Evolutionary conservation across 1,140 invertebrate species (phyloP).

Genomic region (Ips nitidus): DNA sequence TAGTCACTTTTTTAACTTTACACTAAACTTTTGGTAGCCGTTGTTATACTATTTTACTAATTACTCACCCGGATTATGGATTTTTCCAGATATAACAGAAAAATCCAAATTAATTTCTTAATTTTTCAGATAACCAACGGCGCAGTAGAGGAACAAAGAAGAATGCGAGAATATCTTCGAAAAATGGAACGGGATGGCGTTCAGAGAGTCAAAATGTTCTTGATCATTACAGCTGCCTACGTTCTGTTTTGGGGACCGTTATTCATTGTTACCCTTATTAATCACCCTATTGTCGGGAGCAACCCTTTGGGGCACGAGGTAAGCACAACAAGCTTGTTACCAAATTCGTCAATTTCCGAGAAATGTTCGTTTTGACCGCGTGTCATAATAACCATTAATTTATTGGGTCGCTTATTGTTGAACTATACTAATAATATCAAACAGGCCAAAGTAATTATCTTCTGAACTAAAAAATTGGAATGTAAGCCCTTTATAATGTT

Average conservation of each 20-base stretch:
- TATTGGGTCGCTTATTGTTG: no score
- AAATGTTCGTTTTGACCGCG: not conserved
- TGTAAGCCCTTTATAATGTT: no score
- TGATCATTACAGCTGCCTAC: conserved; percentile 81
- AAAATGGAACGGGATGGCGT: conserved; percentile 77
- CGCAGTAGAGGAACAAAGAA: conserved; percentile 70
- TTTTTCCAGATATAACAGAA: no score
- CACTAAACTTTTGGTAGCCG: no score
- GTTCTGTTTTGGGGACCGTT: conserved; percentile 87
- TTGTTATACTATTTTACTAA: no score
- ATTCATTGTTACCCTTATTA: conserved; percentile 78
- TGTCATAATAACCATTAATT: conserved; percentile 3
- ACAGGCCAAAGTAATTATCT: no score
- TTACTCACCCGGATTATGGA: no score
- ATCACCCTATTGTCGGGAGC: conserved; percentile 68
- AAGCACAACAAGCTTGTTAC: conserved; percentile 17
- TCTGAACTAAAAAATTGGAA: no score
- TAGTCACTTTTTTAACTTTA: no score
- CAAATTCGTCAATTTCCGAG: conserved; percentile 2
- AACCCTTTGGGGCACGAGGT: conserved; percentile 51
- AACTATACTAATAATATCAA: no score
- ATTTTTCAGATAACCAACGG: conserved; percentile 44
- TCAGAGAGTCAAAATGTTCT: conserved; percentile 80
- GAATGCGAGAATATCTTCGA: conserved; percentile 75
- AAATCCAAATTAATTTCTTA: not conserved